Conservation (phyloP, 2,797 vertebrate genomes). For the Pterois miles region DNA sequence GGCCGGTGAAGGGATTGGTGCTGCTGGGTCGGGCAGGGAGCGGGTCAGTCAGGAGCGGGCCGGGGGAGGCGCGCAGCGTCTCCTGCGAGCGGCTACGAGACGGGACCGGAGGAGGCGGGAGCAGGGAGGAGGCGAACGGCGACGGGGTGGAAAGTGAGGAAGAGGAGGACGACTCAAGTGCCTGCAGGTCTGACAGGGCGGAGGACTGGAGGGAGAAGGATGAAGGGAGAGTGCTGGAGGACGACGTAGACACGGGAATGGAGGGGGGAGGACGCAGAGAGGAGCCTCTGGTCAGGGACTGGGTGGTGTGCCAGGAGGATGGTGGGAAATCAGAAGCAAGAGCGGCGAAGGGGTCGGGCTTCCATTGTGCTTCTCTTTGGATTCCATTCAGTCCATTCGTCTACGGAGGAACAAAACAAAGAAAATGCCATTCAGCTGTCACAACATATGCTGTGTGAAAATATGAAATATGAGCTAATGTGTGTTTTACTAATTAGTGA, state of each 20-base stretch:
- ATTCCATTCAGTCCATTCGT: constrained; percentile 81
- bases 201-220: constrained; percentile 79
- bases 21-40: constrained; percentile 79
- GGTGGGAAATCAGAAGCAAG: constrained; percentile 85
- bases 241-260: constrained; percentile 32
- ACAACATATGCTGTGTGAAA: neutral
- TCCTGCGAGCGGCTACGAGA: constrained; percentile 87
- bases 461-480: neutral
- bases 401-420: constrained; percentile 65
- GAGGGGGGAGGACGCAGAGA: constrained; percentile 64
- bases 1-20: constrained; percentile 86
- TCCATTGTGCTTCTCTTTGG: constrained; percentile 86
- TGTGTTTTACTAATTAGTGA: neutral
- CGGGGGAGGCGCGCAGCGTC: constrained; percentile 79
- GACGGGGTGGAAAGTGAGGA: constrained; percentile 76
- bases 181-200: constrained; percentile 72
- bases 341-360: constrained; percentile 87
- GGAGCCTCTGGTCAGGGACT: constrained; percentile 81
- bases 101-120: constrained; percentile 84
- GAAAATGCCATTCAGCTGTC: constrained; percentile 8
- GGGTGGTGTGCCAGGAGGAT: constrained; percentile 80
- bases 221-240: constrained; percentile 74
- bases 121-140: constrained; percentile 73
- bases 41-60: constrained; percentile 78
- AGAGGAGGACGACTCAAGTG: constrained; percentile 69